Conservation (phyloP, 2,797 vertebrate genomes). For the Prunella strophiata region DNA sequence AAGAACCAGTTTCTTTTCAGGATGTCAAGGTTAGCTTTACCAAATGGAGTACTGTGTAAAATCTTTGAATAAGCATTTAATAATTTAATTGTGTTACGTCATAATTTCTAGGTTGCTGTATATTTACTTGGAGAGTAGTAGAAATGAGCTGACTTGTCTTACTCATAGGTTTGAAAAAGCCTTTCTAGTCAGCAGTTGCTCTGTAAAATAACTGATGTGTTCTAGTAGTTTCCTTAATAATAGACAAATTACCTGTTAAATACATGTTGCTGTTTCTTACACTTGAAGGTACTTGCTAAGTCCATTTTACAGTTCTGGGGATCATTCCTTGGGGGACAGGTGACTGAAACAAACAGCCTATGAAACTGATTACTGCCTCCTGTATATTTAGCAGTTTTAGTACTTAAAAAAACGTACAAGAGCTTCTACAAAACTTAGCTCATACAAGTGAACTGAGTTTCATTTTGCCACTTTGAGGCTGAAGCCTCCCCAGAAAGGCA, state of each 20-base stretch:
- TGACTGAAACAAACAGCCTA: neutral
- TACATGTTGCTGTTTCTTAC: neutral
- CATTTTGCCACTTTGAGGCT: neutral
- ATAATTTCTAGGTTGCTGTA: neutral
- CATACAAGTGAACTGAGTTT: neutral
- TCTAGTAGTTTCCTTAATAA: neutral
- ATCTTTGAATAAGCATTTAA: neutral
- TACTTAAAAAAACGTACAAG: neutral
- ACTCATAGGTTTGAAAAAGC: neutral
- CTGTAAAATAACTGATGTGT: neutral
- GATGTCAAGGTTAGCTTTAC: conserved; percentile 90
- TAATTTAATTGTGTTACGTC: neutral
- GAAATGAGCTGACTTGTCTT: neutral
- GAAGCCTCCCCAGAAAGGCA: neutral
- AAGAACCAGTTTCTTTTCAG: conserved; percentile 96
- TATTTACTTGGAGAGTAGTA: neutral
- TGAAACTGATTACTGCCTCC: neutral
- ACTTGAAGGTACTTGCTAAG: neutral
- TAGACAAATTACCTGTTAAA: neutral
- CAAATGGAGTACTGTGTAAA: neutral
- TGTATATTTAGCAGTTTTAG: neutral
- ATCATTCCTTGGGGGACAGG: rapidly evolving
- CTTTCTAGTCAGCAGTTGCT: neutral
- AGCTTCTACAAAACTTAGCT: neutral
- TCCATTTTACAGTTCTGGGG: neutral